Evolutionary conservation across 2,888 invertebrate species (phyloP), one percentile per base, ranked within the genome.

Genomic region (Apamea crenata): DNA sequence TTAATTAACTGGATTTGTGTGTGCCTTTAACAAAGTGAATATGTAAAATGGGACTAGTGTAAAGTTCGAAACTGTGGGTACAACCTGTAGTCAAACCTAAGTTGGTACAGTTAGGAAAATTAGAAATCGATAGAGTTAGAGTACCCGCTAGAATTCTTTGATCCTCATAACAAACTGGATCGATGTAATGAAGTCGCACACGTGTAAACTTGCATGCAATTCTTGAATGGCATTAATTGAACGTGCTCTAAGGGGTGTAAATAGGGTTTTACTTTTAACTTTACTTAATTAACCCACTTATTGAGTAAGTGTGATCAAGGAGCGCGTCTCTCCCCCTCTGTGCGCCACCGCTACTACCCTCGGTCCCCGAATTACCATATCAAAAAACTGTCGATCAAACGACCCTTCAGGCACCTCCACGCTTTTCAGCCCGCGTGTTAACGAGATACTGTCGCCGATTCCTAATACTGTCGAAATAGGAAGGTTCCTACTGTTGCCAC

Each of bases 381-480:
- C 68, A 47, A 68, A 29, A 68, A 68, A 44, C 44, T 68, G 68
- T 29, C 68, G 68, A 47, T 29, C 44, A 68, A 68, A 44, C 29
- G 44, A 47, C 67, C 40, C 40, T 44, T 67, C 18, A 29, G 67
- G 29, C 18, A 18, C 7, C 18, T 56, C 16, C 18, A 10, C 18
- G 16, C 6, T 6, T 10, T 10, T 10, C 67, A 44, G 29, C n/a
- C 29, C 25, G 44, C 29, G n/a, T 68, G 44, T 44, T 68, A 68
- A 44, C 67, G 67, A 67, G 67, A 67, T 12, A 67, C 44, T 44
- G 44, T 67, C 18, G 44, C 18, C 44, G 44, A 68, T 68, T 68
- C 21, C 18, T 29, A 68, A 68, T 44, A 47, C 29, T 18, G 29
- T 12, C 44, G n/a, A 2, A 68, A 29, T 18, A 21, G 12, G 68